A percentile compares a stretch with the other conserved stretches of the same genome.
These are phyloP conservation scores for Propithecus coquereli DNA, from an alignment of 2,113 vertebrate species.

Conservation along the genomic window DNA sequence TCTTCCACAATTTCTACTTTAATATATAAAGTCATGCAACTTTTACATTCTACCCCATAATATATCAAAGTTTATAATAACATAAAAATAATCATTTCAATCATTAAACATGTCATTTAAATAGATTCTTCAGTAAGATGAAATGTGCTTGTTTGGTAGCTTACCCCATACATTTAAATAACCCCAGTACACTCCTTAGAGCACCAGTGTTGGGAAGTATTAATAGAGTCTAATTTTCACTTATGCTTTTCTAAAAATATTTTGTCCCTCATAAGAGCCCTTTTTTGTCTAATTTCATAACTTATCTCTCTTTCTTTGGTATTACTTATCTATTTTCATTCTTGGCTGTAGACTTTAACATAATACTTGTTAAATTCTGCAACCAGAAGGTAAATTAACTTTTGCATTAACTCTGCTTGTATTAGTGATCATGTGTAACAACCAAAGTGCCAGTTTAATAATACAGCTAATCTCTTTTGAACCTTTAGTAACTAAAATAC, in stretches of 20 bases:
- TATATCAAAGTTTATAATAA: not conserved
- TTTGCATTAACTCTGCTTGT: not conserved
- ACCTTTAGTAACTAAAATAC: not conserved
- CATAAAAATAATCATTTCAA: not conserved
- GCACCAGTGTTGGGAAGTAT: not conserved
- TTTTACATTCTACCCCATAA: not conserved
- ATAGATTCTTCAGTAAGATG: not conserved
- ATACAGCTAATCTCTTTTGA: not conserved
- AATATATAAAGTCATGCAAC: not conserved
- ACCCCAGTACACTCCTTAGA: not conserved
- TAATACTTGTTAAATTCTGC: not conserved
- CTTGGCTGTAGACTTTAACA: not conserved
- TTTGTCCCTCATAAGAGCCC: not conserved
- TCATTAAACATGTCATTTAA: not conserved
- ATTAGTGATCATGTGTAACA: not conserved
- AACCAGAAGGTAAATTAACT: not conserved
- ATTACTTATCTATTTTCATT: not conserved
- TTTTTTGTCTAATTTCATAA: not conserved
- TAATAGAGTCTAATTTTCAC: not conserved
- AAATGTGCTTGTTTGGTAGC: not conserved
- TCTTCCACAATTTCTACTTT: not conserved
- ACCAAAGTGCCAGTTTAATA: not conserved
- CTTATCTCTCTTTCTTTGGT: not conserved
- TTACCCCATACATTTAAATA: not conserved
- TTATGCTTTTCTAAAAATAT: not conserved